These are phyloP conservation scores for Herminia tarsipennalis DNA, from an alignment of 2,888 invertebrate genomes.

Conservation along the genomic window DNA sequence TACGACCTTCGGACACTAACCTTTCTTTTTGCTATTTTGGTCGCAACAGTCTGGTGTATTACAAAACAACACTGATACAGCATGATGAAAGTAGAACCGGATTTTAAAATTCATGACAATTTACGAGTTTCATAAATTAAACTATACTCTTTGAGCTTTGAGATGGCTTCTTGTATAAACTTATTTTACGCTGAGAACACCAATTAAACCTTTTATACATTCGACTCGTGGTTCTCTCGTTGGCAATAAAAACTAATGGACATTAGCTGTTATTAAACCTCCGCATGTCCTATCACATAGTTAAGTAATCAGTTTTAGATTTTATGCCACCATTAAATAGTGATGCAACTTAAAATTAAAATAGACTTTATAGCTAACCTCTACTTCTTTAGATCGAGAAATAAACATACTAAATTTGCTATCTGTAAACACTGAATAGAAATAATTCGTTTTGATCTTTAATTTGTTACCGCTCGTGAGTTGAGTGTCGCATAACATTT, in stretches of 20 bases:
- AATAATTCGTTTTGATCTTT: neutral
- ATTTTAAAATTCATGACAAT: conserved; percentile 35
- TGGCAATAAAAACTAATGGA: conserved; percentile 46
- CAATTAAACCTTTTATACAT: conserved; percentile 38
- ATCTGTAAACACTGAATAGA: neutral
- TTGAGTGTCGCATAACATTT: no score
- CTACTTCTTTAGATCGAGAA: conserved; percentile 43
- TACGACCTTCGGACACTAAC: conserved; percentile 48
- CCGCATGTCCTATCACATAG: conserved; percentile 34
- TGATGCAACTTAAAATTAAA: conserved; percentile 50
- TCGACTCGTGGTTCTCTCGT: conserved; percentile 21
- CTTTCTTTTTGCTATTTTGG: conserved; percentile 39
- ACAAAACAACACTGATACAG: conserved; percentile 30
- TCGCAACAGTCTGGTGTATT: conserved; percentile 27
- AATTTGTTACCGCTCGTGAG: no score
- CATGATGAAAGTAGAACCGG: conserved; percentile 36
- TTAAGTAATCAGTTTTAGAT: conserved; percentile 52
- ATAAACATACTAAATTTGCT: conserved; percentile 45
- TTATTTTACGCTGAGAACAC: conserved; percentile 14
- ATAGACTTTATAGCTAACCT: conserved; percentile 59
- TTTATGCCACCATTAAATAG: conserved; percentile 51
- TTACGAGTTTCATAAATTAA: conserved; percentile 32
- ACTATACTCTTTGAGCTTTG: conserved; percentile 15
- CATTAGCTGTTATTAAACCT: conserved; percentile 38
- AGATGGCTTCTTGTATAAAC: conserved; percentile 27